Conservation (phyloP, 2,113 vertebrate species). For the Nycticorax nycticorax region DNA sequence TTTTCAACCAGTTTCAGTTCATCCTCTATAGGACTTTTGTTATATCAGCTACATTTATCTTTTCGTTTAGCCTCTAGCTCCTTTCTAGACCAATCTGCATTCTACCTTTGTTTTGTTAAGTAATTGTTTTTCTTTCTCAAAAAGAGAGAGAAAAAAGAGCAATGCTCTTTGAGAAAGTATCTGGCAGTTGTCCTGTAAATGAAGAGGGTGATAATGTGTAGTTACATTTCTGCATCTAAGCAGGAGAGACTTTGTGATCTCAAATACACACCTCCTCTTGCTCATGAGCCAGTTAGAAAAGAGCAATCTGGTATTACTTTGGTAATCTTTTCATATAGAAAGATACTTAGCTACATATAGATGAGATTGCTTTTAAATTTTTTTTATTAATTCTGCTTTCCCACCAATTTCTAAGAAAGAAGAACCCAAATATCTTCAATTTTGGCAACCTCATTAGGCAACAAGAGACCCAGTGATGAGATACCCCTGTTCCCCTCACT, state of each 20-base stretch:
- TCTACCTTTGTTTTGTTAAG: not conserved
- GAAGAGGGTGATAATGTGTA: not conserved
- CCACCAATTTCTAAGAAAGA: not conserved
- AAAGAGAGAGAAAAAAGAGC: not conserved
- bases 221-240: not conserved
- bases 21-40: not conserved
- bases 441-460: not conserved
- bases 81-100: not conserved
- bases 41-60: not conserved
- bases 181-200: not conserved
- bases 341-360: not conserved
- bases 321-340: not conserved
- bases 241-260: not conserved
- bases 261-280: fast-evolving
- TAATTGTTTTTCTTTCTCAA: not conserved
- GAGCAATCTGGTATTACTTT: not conserved
- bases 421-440: not conserved
- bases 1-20: not conserved
- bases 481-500: not conserved
- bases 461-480: not conserved
- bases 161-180: not conserved
- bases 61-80: not conserved
- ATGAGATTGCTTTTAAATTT: not conserved
- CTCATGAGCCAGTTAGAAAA: not conserved
- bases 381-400: not conserved